Evolutionary conservation across 2,113 vertebrate species (phyloP).

Genomic region (Actinemys pallida): DNA sequence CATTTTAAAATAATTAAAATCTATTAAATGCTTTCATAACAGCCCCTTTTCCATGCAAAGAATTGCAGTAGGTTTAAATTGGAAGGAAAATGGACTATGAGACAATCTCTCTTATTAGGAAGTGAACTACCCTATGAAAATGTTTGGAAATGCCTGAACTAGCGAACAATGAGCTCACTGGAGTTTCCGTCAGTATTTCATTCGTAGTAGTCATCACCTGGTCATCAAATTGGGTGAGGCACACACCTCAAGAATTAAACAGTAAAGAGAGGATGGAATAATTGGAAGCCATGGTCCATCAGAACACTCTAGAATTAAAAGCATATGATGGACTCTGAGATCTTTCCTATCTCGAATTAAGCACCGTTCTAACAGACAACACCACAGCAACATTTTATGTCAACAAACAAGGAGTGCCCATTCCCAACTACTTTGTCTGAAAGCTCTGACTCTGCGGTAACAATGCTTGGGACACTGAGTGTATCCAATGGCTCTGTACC

Average conservation of each 20-base stretch:
- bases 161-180: background rate
- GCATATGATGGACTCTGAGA: background rate
- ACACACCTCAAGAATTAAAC: background rate
- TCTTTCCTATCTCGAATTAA: background rate
- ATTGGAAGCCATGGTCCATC: background rate
- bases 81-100: background rate
- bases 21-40: background rate
- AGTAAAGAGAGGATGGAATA: background rate
- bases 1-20: constrained; percentile 17
- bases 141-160: background rate
- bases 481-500: background rate
- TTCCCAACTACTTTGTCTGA: background rate
- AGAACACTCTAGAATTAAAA: background rate
- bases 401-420: background rate
- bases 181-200: background rate
- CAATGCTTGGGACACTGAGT: background rate
- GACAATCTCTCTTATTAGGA: background rate
- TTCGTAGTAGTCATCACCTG: background rate
- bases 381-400: background rate
- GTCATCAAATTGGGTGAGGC: background rate
- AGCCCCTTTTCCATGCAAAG: background rate
- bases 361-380: background rate
- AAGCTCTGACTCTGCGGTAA: background rate
- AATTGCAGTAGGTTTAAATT: background rate
- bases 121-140: accelerated